Evolutionary conservation across 1,140 invertebrate genomes (phyloP).

Genomic region (Berghia stephanieae): DNA sequence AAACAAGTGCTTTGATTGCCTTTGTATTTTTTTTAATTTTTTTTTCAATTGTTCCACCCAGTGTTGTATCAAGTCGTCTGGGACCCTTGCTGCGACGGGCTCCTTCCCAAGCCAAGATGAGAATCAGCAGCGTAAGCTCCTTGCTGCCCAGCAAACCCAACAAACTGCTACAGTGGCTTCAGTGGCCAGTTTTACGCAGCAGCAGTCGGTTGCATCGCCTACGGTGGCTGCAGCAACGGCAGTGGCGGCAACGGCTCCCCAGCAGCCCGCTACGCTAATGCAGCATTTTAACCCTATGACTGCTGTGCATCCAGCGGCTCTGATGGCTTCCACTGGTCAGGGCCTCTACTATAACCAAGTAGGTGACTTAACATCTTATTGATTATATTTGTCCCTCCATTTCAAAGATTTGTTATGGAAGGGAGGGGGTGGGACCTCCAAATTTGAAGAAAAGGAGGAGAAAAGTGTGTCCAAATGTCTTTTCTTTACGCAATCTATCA

Average conservation of each 20-base stretch:
- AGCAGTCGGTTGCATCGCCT: neutral
- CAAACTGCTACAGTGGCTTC: neutral
- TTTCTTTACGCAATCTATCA: too few species aligned
- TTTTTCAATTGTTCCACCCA: slow-evolving; percentile 6
- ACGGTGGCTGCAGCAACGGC: slow-evolving; percentile 14
- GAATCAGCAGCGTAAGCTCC: slow-evolving; percentile 5
- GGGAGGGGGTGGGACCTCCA: too few species aligned
- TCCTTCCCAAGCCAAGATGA: slow-evolving; percentile 22
- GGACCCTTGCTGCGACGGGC: slow-evolving; percentile 19
- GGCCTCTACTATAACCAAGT: too few species aligned
- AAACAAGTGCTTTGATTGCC: too few species aligned
- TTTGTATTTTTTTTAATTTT: neutral
- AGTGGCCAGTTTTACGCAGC: neutral
- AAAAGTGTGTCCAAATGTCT: too few species aligned
- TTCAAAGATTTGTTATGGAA: too few species aligned
- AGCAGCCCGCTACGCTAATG: neutral
- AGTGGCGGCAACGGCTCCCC: neutral
- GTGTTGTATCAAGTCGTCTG: slow-evolving; percentile 33
- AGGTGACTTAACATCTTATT: too few species aligned
- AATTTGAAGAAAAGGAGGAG: too few species aligned
- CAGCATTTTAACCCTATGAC: slow-evolving; percentile 15
- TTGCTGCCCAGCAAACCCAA: slow-evolving; percentile 20
- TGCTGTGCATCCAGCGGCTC: too few species aligned
- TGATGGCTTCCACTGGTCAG: too few species aligned
- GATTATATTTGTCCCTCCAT: too few species aligned